Conservation (phyloP, 2,888 invertebrate species). For the Thera britannica region DNA sequence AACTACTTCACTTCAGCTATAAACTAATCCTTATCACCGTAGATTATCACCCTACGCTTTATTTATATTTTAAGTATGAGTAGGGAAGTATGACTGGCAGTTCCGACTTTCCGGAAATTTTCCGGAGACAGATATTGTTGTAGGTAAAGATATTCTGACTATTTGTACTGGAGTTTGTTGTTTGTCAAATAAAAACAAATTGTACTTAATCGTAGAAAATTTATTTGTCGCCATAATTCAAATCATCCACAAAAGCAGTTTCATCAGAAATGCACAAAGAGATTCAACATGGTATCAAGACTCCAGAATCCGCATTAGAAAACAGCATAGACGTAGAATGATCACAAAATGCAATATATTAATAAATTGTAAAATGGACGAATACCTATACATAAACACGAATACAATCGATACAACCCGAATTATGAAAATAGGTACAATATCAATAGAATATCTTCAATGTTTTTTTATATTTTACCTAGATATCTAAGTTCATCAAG, state of each 20-base stretch:
- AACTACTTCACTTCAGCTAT: too few relatives aligned
- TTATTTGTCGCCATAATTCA: constrained; percentile 70
- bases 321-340: constrained; percentile 47
- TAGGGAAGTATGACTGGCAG: too few relatives aligned
- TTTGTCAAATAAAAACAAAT: constrained; percentile 27
- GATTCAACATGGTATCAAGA: constrained; percentile 67
- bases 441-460: constrained; percentile 39
- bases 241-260: constrained; percentile 78
- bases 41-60: too few relatives aligned
- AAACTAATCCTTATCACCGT: too few relatives aligned
- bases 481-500: constrained; percentile 14
- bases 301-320: constrained; percentile 42
- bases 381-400: constrained; percentile 44
- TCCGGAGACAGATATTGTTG: not conserved
- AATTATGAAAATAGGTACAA: constrained; percentile 70
- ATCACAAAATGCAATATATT: constrained; percentile 71
- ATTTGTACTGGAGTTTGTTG: too few relatives aligned
- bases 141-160: too few relatives aligned
- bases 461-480: constrained; percentile 37
- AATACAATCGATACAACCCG: constrained; percentile 62
- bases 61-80: too few relatives aligned
- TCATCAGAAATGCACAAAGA: constrained; percentile 78
- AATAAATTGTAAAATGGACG: constrained; percentile 75
- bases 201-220: constrained; percentile 67
- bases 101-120: too few relatives aligned